These are phyloP conservation scores for Drosophila paulistorum DNA, from an alignment of 1,140 invertebrate genomes.

Conservation along the genomic window DNA sequence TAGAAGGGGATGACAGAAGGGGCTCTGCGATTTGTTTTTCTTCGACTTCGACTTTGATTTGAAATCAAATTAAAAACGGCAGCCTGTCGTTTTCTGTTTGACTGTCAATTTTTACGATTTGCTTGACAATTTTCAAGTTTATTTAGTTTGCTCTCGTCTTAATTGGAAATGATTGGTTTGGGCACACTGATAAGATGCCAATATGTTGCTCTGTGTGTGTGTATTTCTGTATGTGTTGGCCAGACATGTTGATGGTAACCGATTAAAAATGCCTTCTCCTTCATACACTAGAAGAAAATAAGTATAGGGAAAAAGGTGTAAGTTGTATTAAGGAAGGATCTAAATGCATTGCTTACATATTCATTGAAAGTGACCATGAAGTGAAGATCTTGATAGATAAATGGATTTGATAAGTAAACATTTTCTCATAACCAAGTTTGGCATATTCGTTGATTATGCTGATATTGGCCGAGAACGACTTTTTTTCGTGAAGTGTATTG, in stretches of 20 bases:
- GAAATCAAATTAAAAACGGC: conserved; percentile 74
- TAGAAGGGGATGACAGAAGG: conserved; percentile 17
- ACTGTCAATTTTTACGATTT: conserved; percentile 61
- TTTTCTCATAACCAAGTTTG: too few relatives aligned
- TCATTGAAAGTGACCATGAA: too few relatives aligned
- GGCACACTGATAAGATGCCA: conserved; percentile 59
- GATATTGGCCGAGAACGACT: too few relatives aligned
- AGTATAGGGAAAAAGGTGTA: background rate
- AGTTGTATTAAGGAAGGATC: too few relatives aligned
- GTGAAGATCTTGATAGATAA: too few relatives aligned
- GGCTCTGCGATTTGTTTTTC: conserved; percentile 31
- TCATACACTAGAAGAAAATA: background rate
- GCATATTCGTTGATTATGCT: too few relatives aligned
- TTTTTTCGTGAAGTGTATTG: background rate
- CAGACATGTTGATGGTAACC: conserved; percentile 54
- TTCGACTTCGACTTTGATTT: conserved; percentile 33
- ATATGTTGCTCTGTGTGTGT: background rate
- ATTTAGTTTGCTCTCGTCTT: conserved; percentile 53
- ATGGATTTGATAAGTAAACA: too few relatives aligned
- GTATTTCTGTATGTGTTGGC: background rate
- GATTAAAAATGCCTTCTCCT: conserved; percentile 3
- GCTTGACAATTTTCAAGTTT: conserved; percentile 63
- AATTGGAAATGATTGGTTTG: conserved; percentile 56
- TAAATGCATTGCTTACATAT: too few relatives aligned
- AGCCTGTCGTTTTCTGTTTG: conserved; percentile 46